These are phyloP conservation scores for Oscheius sp. DNA, from an alignment of 2,888 invertebrate genomes.

Conservation along the genomic window DNA sequence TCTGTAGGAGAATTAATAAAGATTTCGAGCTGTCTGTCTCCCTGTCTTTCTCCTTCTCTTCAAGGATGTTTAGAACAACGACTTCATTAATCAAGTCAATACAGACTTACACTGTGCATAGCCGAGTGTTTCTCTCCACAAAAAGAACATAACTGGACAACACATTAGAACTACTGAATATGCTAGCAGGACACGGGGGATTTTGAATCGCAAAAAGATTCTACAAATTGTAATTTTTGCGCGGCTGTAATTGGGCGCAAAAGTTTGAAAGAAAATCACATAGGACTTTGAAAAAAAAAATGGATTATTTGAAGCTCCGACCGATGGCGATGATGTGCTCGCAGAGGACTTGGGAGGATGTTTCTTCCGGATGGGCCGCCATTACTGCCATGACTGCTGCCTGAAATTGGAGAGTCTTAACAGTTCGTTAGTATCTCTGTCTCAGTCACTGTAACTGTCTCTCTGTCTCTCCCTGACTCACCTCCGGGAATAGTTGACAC, in stretches of 20 bases:
- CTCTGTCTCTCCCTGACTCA: background rate
- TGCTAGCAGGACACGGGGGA: constrained; percentile 18
- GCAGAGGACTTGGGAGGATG: constrained; percentile 89
- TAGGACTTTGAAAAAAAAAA: background rate
- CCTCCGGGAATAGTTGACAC: constrained; percentile 85
- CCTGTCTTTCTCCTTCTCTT: background rate
- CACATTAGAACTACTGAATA: background rate
- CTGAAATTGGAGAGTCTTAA: background rate
- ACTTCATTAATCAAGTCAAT: constrained; percentile 20
- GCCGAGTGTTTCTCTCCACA: background rate
- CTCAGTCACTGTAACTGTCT: no score
- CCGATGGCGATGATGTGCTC: constrained; percentile 74
- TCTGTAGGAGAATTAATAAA: constrained; percentile 8
- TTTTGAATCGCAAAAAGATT: constrained; percentile 35
- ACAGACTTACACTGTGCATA: constrained; percentile 14
- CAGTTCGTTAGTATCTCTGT: background rate
- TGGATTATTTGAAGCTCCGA: constrained; percentile 47
- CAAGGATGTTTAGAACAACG: background rate
- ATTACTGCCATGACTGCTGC: constrained; percentile 78
- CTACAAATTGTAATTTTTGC: constrained; percentile 24
- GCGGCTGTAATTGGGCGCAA: background rate
- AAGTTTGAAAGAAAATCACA: constrained; percentile 2
- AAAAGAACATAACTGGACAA: background rate
- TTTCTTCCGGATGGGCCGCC: constrained; percentile 88
- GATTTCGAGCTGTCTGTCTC: background rate